Conservation (phyloP, 2,797 vertebrate genomes). For the Lycodopsis pacificus region DNA sequence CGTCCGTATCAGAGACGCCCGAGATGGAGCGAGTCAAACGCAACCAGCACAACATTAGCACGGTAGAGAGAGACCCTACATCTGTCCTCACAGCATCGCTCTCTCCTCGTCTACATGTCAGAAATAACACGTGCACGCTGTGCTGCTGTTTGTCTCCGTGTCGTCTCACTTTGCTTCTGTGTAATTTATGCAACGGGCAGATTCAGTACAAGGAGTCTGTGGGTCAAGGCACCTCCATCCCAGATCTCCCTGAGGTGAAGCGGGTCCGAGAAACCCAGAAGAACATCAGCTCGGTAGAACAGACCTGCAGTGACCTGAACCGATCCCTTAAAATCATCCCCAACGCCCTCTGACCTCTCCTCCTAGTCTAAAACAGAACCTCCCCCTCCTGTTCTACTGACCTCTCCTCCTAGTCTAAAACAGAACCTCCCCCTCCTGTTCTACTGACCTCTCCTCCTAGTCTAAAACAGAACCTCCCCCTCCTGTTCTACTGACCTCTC, state of each 20-base stretch:
- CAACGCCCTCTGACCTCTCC: background rate
- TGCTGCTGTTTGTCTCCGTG: constrained; percentile 34
- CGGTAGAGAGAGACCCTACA: constrained; percentile 83
- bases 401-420: no score
- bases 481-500: no score
- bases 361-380: background rate
- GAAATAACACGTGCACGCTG: constrained; percentile 46
- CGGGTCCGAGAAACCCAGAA: constrained; percentile 95
- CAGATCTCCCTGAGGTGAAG: constrained; percentile 97
- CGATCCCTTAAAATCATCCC: background rate
- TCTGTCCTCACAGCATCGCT: background rate
- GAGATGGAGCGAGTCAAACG: constrained; percentile 98
- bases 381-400: background rate
- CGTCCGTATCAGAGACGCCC: constrained; percentile 93
- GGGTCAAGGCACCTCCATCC: constrained; percentile 92
- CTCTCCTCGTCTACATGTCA: constrained; percentile 25
- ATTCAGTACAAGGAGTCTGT: constrained; percentile 95
- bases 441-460: no score
- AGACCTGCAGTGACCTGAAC: background rate
- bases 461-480: no score
- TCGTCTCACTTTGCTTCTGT: constrained; percentile 31
- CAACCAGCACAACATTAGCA: constrained; percentile 96
- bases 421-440: no score
- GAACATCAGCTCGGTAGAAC: constrained; percentile 93
- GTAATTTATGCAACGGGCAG: constrained; percentile 76